Evolutionary conservation across 2,797 vertebrate species (phyloP).

Genomic region (Melanotaenia parkinsoni): DNA sequence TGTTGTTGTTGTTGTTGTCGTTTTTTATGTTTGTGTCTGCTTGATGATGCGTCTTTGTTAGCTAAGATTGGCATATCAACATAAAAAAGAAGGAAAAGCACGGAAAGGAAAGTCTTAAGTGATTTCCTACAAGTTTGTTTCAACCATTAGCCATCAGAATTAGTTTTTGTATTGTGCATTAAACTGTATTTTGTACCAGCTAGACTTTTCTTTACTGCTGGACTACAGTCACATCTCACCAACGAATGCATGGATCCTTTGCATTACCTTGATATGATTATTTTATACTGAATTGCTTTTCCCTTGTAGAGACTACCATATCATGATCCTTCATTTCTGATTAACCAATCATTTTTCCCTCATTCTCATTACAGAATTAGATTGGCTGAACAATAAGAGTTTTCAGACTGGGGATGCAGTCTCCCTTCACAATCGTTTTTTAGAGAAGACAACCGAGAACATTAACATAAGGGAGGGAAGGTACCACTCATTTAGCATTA

Average conservation of each 20-base stretch:
- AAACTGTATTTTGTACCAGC: too few species aligned
- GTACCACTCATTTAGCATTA: constrained; percentile 61
- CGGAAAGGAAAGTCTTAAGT: neutral
- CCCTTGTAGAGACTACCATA: too few species aligned
- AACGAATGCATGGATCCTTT: too few species aligned
- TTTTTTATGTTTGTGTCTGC: neutral
- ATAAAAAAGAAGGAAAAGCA: neutral
- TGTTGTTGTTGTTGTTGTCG: too few species aligned
- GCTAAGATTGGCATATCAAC: neutral
- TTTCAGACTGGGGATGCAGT: constrained; percentile 84
- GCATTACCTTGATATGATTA: too few species aligned
- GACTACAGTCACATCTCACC: too few species aligned
- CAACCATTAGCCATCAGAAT: too few species aligned
- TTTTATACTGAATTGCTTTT: too few species aligned
- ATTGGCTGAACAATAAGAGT: constrained; percentile 91
- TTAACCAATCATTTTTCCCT: constrained; percentile 9
- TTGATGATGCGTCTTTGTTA: neutral
- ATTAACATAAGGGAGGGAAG: constrained; percentile 68
- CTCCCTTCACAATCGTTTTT: constrained; percentile 79
- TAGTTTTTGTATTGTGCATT: too few species aligned
- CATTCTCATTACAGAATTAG: constrained; percentile 79
- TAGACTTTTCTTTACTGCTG: too few species aligned
- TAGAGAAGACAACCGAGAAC: constrained; percentile 59
- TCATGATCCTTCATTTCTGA: neutral
- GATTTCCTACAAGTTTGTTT: neutral